These are phyloP conservation scores for Phenganax stokvisi DNA, from an alignment of 92 coral and sea anemone genomes.

Conservation along the genomic window DNA sequence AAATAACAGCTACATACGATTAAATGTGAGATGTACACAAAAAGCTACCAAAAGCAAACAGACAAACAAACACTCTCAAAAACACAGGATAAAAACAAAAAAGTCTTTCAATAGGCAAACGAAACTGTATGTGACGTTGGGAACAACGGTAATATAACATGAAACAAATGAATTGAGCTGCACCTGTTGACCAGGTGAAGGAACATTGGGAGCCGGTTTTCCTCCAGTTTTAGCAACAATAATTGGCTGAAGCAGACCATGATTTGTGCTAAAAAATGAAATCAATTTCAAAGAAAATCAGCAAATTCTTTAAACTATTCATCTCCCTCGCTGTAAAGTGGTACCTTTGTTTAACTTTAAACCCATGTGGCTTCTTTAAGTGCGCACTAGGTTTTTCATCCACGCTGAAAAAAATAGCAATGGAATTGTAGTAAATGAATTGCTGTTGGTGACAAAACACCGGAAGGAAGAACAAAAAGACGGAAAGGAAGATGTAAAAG, in stretches of 20 bases:
- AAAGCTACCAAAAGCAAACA: too few relatives aligned
- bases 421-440: background rate
- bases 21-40: too few relatives aligned
- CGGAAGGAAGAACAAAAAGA: too few relatives aligned
- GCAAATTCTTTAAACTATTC: background rate
- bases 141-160: too few relatives aligned
- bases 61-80: too few relatives aligned
- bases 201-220: constrained; percentile 88
- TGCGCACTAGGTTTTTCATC: constrained; percentile 36
- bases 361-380: constrained; percentile 24
- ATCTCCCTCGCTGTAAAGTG: background rate
- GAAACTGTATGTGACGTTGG: too few relatives aligned
- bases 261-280: constrained; percentile 43
- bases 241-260: constrained; percentile 81
- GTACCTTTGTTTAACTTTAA: constrained; percentile 29
- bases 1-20: too few relatives aligned
- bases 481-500: background rate
- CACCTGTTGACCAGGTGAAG: constrained; percentile 98
- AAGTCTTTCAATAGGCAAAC: too few relatives aligned
- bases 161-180: too few relatives aligned
- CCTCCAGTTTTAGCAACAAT: constrained; percentile 80
- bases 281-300: constrained; percentile 1
- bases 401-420: constrained; percentile 11
- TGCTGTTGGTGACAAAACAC: too few relatives aligned
- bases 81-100: too few relatives aligned